A percentile compares a stretch with the other conserved stretches of the same genome.
These are phyloP conservation scores for Lordiphosa andalusiaca DNA, from an alignment of 2,888 invertebrate genomes.

Conservation along the genomic window DNA sequence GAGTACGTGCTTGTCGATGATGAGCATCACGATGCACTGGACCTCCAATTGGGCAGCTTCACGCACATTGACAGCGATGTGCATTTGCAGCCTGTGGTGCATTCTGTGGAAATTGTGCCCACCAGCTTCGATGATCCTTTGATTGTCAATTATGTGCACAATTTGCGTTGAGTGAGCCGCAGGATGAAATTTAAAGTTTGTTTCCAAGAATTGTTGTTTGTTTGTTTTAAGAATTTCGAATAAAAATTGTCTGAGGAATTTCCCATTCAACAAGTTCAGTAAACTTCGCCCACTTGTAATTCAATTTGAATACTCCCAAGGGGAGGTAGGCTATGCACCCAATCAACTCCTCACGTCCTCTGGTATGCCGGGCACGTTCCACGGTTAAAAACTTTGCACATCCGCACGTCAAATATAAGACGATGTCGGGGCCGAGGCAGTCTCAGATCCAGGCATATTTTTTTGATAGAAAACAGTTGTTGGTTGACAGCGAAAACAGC, in stretches of 20 bases:
- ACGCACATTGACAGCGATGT: constrained; percentile 72
- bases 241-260: background rate
- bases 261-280: constrained; percentile 26
- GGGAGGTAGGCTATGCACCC: background rate
- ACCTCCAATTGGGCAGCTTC: constrained; percentile 69
- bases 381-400: constrained; percentile 45
- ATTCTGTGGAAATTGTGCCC: constrained; percentile 77
- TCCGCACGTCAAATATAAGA: constrained; percentile 45
- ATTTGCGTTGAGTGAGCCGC: constrained; percentile 48
- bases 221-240: constrained; percentile 27
- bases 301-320: constrained; percentile 29
- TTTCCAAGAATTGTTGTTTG: constrained; percentile 25
- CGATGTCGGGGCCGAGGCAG: constrained; percentile 22
- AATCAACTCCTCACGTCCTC: constrained; percentile 3
- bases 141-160: constrained; percentile 71
- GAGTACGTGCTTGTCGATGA: constrained; percentile 70
- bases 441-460: constrained; percentile 7
- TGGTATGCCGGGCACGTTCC: constrained; percentile 40
- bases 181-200: constrained; percentile 18
- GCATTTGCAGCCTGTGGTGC: constrained; percentile 75
- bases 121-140: constrained; percentile 69
- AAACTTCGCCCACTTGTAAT: constrained; percentile 26
- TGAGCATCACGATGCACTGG: constrained; percentile 56
- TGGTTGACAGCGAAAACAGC: constrained; percentile 14
- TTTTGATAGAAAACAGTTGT: constrained; percentile 24